A percentile compares a stretch with the other conserved stretches of the same genome.
phyloP scores from a whole-genome alignment of 1,140 invertebrate species.

The Drosophila pruinosa region DNA sequence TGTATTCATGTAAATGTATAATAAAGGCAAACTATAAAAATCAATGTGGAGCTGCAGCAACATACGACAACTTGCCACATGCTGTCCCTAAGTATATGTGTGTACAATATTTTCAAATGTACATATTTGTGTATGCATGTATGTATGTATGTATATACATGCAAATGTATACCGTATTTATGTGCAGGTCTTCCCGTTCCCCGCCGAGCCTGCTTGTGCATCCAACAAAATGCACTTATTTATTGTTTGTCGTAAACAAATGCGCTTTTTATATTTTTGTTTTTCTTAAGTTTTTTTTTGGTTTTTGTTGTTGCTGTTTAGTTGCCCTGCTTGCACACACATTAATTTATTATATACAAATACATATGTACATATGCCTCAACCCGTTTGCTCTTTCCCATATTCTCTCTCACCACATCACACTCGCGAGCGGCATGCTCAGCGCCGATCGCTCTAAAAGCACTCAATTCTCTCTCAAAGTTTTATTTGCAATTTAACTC shows the following conservation, averaged over 20 bases:
- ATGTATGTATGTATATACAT: neutral
- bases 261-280: slow-evolving; percentile 29
- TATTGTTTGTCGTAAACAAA: slow-evolving; percentile 62
- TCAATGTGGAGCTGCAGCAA: slow-evolving; percentile 42
- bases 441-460: neutral
- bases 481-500: neutral
- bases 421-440: slow-evolving; percentile 11
- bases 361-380: neutral
- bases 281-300: neutral
- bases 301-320: slow-evolving; percentile 15
- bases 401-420: neutral
- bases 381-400: slow-evolving; percentile 25
- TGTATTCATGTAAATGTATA: neutral
- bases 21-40: slow-evolving; percentile 42
- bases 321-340: slow-evolving; percentile 8
- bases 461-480: slow-evolving; percentile 14
- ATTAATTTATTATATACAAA: slow-evolving; percentile 7
- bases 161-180: neutral
- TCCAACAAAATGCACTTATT: slow-evolving; percentile 41
- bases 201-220: neutral
- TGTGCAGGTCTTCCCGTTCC: neutral
- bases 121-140: neutral
- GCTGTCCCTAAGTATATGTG: slow-evolving; percentile 11
- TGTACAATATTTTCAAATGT: too few relatives aligned
- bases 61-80: slow-evolving; percentile 38